Evolutionary conservation across 2,797 vertebrate genomes (phyloP), one percentile per base, ranked within the genome.

Genomic region (Morelia viridis): DNA sequence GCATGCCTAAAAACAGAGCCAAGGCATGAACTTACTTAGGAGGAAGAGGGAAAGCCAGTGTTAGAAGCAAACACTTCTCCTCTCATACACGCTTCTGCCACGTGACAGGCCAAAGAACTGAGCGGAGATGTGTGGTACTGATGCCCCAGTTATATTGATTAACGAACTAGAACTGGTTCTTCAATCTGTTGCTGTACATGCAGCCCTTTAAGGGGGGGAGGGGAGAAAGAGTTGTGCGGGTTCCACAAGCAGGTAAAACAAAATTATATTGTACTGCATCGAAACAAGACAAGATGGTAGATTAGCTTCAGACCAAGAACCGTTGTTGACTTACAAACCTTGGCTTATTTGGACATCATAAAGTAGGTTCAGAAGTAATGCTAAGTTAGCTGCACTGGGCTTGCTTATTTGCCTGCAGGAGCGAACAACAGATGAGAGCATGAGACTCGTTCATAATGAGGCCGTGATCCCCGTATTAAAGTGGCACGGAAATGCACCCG

Each of bases 1-100:
- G 93, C 94, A 95, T 91, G 26, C 4, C 61, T 60, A 3, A 10
- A 13, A 28, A 92, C 93, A 89, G 76, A 93, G 93, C 89, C 91
- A 92, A 90, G 2, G 58, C 58, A 12, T 58, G 6, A 31, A 19
- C 12, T 17, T 17, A 22, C 22, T 12, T 8, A 17, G 57, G 50
- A 50, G 57, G 88, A 57, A 24, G 15, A n/a, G n/a, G 50, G 50
- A 24, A 35, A 89, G 71, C 71, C 93, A 91, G 92, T 41, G 85
- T 56, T 86, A 93, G 64, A 65, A 86, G 89, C 90, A 91, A 90
- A 26, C 0, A 0, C 0, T 31, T 31, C 28, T 19, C 1, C 88
- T 1, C 0, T 90, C 50, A 88, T 65, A 90, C 56, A 2, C 94
- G 91, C n/a, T 86, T 0, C 9, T 0, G 68, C 41, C 0, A 1